Conservation (phyloP, 2,888 invertebrate species). For the Siphonodentalium dalli region DNA sequence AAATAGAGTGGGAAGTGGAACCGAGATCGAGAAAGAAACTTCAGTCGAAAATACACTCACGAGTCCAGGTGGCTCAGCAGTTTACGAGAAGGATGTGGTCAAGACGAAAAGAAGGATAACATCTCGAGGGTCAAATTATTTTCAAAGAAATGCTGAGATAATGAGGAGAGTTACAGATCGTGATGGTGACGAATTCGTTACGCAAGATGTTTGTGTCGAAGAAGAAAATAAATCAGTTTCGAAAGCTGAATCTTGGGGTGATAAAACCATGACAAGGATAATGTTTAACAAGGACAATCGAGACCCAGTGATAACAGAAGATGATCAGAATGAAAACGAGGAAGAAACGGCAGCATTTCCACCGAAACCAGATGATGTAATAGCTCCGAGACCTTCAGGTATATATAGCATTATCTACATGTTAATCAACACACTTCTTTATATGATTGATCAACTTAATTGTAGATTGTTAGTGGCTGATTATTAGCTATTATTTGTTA, state of each 20-base stretch:
- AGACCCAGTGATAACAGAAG: too few species aligned
- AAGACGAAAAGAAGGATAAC: conserved; percentile 46
- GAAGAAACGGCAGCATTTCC: too few species aligned
- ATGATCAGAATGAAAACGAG: too few species aligned
- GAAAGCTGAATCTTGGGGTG: conserved; percentile 45
- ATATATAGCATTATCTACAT: too few species aligned
- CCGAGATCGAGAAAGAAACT: conserved; percentile 47
- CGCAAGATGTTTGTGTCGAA: conserved; percentile 43
- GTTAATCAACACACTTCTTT: too few species aligned
- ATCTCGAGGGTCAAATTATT: conserved; percentile 50
- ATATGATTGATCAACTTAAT: too few species aligned
- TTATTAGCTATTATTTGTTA: too few species aligned
- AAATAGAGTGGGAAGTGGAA: conserved; percentile 40
- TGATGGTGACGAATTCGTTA: conserved; percentile 41
- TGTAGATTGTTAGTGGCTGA: too few species aligned
- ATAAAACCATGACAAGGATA: conserved; percentile 36
- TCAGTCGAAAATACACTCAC: conserved; percentile 41
- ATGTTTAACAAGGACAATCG: conserved; percentile 25
- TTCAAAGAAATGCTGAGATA: conserved; percentile 38
- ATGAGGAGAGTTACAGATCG: conserved; percentile 30
- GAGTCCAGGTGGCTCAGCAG: conserved; percentile 41
- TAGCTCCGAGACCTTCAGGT: too few species aligned
- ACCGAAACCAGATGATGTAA: too few species aligned
- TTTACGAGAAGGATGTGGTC: conserved; percentile 45
- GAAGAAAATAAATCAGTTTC: conserved; percentile 47